phyloP scores from a whole-genome alignment of 92 coral and sea anemone genomes.

The Parazoanthus swiftii region DNA sequence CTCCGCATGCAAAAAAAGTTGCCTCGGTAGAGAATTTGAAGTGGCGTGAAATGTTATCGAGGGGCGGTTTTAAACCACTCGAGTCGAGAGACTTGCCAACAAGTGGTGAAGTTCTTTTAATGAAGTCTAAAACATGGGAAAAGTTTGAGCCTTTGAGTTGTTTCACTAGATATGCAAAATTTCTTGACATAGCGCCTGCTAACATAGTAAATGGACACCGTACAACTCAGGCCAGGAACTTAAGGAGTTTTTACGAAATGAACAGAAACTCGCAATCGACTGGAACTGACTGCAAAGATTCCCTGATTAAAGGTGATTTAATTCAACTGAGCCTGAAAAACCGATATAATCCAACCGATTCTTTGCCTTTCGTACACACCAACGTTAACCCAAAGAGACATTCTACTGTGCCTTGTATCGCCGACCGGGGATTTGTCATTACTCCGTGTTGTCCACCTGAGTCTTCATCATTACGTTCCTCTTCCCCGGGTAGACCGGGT shows the following conservation, averaged over 20 bases:
- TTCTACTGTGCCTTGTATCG: not conserved
- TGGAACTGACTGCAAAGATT: not conserved
- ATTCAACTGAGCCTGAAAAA: not conserved
- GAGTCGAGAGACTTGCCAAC: slow-evolving; percentile 23
- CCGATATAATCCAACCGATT: not conserved
- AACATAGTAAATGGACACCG: not conserved
- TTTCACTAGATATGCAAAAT: slow-evolving; percentile 10
- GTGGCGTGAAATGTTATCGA: slow-evolving; percentile 1
- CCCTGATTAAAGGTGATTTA: not conserved
- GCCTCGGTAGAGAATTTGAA: not conserved
- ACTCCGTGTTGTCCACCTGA: not conserved
- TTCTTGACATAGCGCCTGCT: slow-evolving; percentile 6
- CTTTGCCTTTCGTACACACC: not conserved
- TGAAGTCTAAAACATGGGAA: slow-evolving; percentile 27
- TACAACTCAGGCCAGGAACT: not conserved
- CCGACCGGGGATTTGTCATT: not conserved
- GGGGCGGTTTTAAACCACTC: slow-evolving; percentile 27
- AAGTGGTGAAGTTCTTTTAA: not conserved
- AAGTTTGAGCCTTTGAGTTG: slow-evolving; percentile 5
- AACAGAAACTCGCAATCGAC: not conserved
- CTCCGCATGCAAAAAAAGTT: not conserved
- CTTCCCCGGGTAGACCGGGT: not conserved
- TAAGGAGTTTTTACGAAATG: not conserved
- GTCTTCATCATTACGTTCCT: not conserved
- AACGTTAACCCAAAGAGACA: not conserved